Conservation (phyloP, 2,888 invertebrate species). For the Stenchaetothrips biformis region DNA sequence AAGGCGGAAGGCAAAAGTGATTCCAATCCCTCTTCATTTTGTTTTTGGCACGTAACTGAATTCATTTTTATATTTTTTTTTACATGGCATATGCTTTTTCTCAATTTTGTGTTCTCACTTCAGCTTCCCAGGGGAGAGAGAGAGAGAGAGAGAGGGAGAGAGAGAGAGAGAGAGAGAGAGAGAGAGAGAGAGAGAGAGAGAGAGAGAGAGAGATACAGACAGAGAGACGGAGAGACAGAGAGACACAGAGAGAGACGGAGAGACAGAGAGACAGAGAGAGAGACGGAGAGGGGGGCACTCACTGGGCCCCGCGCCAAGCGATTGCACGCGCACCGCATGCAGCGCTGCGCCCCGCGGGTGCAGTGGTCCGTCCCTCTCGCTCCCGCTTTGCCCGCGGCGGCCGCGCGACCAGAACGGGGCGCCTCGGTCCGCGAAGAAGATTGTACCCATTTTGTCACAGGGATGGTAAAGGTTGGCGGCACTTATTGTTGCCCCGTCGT, state of each 20-base stretch:
- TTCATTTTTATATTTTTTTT: too few relatives aligned
- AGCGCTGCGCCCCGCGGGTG: neutral
- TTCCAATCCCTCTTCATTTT: too few relatives aligned
- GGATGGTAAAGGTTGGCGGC: neutral
- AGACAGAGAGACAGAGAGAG: too few relatives aligned
- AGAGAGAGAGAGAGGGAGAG: neutral
- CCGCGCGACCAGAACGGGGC: too few relatives aligned
- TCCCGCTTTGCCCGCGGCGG: neutral
- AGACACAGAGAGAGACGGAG: too few relatives aligned
- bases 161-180: conserved; percentile 1
- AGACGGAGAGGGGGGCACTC: neutral
- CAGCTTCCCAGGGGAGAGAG: neutral
- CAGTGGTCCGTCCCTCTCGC: neutral
- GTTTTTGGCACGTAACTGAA: too few relatives aligned
- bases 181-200: neutral
- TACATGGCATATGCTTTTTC: too few relatives aligned
- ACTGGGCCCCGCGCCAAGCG: neutral
- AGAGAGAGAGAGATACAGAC: too few relatives aligned
- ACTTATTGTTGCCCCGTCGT: neutral
- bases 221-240: too few relatives aligned
- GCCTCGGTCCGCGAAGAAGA: too few relatives aligned
- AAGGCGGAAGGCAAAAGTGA: too few relatives aligned
- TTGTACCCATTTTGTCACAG: neutral
- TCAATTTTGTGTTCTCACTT: too few relatives aligned
- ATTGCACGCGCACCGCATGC: neutral